Conservation (phyloP, 2,797 vertebrate genomes). For the Avahi laniger region DNA sequence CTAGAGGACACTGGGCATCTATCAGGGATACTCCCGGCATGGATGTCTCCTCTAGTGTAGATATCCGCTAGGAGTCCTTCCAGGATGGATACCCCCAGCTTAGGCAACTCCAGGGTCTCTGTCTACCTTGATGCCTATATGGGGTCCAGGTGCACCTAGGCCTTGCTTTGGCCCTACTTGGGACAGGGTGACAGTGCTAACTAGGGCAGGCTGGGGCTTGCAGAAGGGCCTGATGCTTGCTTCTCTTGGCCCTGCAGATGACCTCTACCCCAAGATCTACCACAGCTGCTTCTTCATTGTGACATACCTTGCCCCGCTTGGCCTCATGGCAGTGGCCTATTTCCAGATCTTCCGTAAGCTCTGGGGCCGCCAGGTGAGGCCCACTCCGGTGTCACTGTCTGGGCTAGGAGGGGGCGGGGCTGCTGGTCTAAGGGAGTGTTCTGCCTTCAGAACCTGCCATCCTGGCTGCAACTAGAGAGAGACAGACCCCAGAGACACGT, state of each 20-base stretch:
- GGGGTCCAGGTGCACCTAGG: not conserved
- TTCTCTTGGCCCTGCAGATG: slow-evolving; percentile 59
- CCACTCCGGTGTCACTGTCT: not conserved
- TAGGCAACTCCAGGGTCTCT: not conserved
- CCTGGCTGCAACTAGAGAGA: not conserved
- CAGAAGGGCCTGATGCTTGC: not conserved
- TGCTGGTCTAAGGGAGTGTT: not conserved
- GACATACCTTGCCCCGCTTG: slow-evolving; percentile 76
- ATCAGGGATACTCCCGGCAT: not conserved
- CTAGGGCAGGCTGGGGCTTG: not conserved
- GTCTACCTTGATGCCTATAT: not conserved
- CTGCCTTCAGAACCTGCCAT: not conserved
- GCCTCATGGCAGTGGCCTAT: slow-evolving; percentile 78
- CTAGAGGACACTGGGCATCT: no score
- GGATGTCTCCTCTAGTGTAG: no score
- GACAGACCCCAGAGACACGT: not conserved
- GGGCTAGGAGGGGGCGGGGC: not conserved
- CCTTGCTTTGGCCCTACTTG: not conserved
- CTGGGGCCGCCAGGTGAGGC: slow-evolving; percentile 78
- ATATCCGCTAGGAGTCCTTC: not conserved
- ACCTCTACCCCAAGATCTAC: slow-evolving; percentile 78
- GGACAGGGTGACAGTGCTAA: not conserved
- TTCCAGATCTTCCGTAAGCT: slow-evolving; percentile 81
- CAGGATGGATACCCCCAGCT: not conserved
- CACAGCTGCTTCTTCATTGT: slow-evolving; percentile 78